A percentile compares a stretch with the other conserved stretches of the same genome.
phyloP scores from a whole-genome alignment of 1,140 invertebrate genomes.

The Drosophila sechellia region DNA sequence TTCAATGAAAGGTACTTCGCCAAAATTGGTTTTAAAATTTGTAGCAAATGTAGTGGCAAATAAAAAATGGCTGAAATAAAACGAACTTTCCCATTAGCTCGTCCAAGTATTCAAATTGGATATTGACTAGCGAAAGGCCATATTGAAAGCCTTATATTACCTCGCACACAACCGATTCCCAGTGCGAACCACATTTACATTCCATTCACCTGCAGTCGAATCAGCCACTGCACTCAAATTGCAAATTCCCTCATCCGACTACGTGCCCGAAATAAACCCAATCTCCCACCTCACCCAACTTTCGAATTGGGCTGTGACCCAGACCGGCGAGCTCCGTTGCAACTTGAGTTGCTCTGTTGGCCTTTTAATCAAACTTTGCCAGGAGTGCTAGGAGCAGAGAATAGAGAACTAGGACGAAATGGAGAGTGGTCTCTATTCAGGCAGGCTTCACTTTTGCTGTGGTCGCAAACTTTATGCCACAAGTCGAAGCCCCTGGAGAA shows the following conservation, averaged over 20 bases:
- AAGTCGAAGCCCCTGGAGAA: constrained; percentile 25
- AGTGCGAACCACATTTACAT: constrained; percentile 11
- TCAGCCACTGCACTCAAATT: constrained; percentile 19
- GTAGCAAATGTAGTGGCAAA: neutral
- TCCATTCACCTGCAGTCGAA: constrained; percentile 28
- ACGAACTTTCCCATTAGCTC: neutral
- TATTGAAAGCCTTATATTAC: neutral
- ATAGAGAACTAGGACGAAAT: constrained; percentile 3
- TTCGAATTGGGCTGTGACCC: neutral
- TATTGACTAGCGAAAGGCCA: constrained; percentile 1
- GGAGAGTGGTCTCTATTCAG: neutral
- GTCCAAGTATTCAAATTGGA: neutral
- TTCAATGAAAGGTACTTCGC: neutral
- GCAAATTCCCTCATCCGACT: constrained; percentile 20
- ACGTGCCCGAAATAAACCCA: constrained; percentile 42
- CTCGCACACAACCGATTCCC: neutral
- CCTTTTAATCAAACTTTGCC: constrained; percentile 62
- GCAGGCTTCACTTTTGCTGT: constrained; percentile 27
- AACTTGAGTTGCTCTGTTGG: constrained; percentile 18
- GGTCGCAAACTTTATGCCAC: constrained; percentile 31
- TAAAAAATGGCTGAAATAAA: no score
- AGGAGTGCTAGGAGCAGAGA: neutral
- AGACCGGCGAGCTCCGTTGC: constrained; percentile 16
- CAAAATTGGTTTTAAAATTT: neutral
- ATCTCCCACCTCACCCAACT: constrained; percentile 16